phyloP scores from a whole-genome alignment of 1,140 invertebrate species.

The Macrosteles quadrilineatus region DNA sequence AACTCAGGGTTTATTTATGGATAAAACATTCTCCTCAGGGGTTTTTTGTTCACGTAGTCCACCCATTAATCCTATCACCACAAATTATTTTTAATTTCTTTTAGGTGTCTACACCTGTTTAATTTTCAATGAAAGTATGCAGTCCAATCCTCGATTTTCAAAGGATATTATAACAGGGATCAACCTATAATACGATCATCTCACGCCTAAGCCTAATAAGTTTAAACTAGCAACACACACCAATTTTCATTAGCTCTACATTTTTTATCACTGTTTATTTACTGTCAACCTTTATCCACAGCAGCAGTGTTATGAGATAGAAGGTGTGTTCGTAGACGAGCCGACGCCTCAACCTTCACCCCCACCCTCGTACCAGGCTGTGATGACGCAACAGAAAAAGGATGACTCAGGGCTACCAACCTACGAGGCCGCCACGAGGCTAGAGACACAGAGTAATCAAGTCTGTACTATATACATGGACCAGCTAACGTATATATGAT shows the following conservation, averaged over 20 bases:
- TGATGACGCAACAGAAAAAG: background rate
- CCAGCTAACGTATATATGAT: conserved; percentile 12
- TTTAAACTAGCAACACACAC: background rate
- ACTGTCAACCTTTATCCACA: background rate
- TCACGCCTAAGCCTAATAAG: background rate
- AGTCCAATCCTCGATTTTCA: background rate
- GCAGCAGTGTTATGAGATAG: conserved; percentile 9
- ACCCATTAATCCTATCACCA: background rate
- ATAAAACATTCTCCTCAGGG: too few species aligned
- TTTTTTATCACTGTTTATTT: background rate
- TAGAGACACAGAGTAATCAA: background rate
- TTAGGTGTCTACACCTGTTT: background rate
- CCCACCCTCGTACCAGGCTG: conserved; percentile 6
- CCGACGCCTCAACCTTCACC: background rate
- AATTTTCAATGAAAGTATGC: background rate
- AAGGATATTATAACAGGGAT: background rate
- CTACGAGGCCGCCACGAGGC: conserved; percentile 10
- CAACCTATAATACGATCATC: background rate
- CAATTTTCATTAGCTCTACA: background rate
- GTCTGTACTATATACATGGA: conserved; percentile 17
- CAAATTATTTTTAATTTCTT: background rate
- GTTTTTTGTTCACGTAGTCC: background rate
- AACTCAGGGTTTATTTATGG: too few species aligned
- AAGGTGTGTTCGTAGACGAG: conserved; percentile 18
- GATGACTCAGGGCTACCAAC: conserved; percentile 1